Conservation (phyloP, 2,113 vertebrate genomes). For the Camelus dromedarius region DNA sequence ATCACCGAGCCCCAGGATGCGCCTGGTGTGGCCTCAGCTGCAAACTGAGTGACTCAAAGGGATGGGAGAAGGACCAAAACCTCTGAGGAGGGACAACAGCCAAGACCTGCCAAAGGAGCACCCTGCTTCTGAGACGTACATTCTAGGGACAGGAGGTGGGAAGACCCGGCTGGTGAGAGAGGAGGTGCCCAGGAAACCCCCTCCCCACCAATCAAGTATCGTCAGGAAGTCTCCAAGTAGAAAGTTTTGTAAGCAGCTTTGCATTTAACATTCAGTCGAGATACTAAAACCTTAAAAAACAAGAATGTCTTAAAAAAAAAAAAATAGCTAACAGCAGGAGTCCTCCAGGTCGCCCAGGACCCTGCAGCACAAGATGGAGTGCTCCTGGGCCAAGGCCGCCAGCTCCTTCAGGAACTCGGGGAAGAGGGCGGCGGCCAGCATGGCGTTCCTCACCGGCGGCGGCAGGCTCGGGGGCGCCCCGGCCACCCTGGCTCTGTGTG, state of each 20-base stretch:
- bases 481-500: conserved; percentile 85
- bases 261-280: conserved; percentile 80
- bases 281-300: conserved; percentile 75
- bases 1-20: neutral
- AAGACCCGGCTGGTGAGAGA: conserved; percentile 69
- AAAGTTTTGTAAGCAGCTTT: conserved; percentile 85
- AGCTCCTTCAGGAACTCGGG: conserved; percentile 98
- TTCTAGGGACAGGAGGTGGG: conserved; percentile 33
- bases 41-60: neutral
- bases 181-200: conserved; percentile 69
- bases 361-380: conserved; percentile 94
- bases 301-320: conserved; percentile 31
- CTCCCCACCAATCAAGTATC: conserved; percentile 88
- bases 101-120: neutral
- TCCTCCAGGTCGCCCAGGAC: conserved; percentile 90
- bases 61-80: neutral
- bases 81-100: neutral
- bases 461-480: conserved; percentile 89
- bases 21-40: neutral
- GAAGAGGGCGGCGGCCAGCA: conserved; percentile 95
- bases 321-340: conserved; percentile 80
- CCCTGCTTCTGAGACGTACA: neutral
- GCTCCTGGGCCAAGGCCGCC: conserved; percentile 96
- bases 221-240: conserved; percentile 87
- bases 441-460: conserved; percentile 89